Conservation (phyloP, 2,113 vertebrate genomes). For the Xyliphius kryptos region DNA sequence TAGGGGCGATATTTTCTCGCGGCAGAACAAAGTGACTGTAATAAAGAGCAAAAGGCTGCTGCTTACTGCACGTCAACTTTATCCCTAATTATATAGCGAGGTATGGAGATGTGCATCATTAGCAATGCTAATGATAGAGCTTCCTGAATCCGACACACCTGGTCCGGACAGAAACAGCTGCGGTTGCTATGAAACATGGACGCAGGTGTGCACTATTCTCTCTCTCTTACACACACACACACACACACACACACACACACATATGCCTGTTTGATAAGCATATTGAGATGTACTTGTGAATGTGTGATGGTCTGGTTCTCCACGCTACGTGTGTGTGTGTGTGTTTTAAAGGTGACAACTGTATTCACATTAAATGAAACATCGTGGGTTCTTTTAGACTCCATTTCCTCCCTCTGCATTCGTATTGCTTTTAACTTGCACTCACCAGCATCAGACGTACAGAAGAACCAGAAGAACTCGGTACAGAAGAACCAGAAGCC, state of each 20-base stretch:
- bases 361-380: too few species aligned
- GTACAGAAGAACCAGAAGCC: too few species aligned
- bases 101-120: conserved; percentile 47
- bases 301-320: background rate
- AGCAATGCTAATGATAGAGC: conserved; percentile 47
- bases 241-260: conserved; percentile 11
- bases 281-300: conserved; percentile 25
- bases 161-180: conserved; percentile 45
- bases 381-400: too few species aligned
- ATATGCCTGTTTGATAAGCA: conserved; percentile 27
- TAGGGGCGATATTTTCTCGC: conserved; percentile 9
- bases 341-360: too few species aligned
- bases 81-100: conserved; percentile 46
- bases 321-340: background rate
- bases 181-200: conserved; percentile 45
- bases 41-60: conserved; percentile 33
- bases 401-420: too few species aligned
- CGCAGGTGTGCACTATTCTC: conserved; percentile 33
- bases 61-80: conserved; percentile 41
- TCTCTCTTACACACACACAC: conserved; percentile 16
- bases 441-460: too few species aligned
- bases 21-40: conserved; percentile 7
- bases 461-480: too few species aligned
- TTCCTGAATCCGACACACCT: conserved; percentile 45
- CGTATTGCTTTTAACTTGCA: too few species aligned